A percentile compares a stretch with the other conserved stretches of the same genome.
Conservation (phyloP, 2,888 invertebrate genomes). For the Leptodirus hochenwartii region DNA sequence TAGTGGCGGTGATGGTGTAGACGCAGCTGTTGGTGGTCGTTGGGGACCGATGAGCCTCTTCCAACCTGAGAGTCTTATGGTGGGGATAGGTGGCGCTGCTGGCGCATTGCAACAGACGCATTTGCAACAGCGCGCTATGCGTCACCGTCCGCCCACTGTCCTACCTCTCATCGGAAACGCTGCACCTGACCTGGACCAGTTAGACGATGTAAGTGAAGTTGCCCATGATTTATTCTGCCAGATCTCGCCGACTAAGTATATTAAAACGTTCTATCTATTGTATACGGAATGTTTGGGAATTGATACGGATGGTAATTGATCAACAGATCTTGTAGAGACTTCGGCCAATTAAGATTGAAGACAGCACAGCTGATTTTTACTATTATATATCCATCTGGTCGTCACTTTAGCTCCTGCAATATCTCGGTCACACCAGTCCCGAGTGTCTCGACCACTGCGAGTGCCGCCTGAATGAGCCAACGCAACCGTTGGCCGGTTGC, state of each 20-base stretch:
- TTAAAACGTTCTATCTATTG: too few species aligned
- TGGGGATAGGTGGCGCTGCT: constrained; percentile 11
- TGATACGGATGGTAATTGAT: too few species aligned
- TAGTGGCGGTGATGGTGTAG: too few species aligned
- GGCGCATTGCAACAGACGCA: constrained; percentile 13
- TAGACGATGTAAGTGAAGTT: constrained; percentile 66
- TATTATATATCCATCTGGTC: too few species aligned
- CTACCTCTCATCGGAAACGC: constrained; percentile 67
- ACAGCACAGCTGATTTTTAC: too few species aligned
- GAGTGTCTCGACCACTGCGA: constrained; percentile 57
- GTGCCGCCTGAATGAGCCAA: constrained; percentile 57
- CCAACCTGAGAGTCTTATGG: constrained; percentile 24
- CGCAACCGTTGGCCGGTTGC: neutral
- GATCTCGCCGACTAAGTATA: too few species aligned
- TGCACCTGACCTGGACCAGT: constrained; percentile 75
- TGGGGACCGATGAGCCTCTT: constrained; percentile 16
- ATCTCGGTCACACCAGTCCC: constrained; percentile 81
- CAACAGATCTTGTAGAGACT: too few species aligned
- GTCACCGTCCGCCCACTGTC: constrained; percentile 54
- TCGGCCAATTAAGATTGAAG: too few species aligned
- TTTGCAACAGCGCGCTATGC: constrained; percentile 45
- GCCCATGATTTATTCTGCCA: too few species aligned
- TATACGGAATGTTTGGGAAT: too few species aligned
- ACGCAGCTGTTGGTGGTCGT: too few species aligned
- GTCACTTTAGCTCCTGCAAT: constrained; percentile 67